Percentiles rank a stretch among this genome's conserved stretches.
Conservation (phyloP, 2,113 vertebrate species). For the Antechinus flavipes region DNA sequence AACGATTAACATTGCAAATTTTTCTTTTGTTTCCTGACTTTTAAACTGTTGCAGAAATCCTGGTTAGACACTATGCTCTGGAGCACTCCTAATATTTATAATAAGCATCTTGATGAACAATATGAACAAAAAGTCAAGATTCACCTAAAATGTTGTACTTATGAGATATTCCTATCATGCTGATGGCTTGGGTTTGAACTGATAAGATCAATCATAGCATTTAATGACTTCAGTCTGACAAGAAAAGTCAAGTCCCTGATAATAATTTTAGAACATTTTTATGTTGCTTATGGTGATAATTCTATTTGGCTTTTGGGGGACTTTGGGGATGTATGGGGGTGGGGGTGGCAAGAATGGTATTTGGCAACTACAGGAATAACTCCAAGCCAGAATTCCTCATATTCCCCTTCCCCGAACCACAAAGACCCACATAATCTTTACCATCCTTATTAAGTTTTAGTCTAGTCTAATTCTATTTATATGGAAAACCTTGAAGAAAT, state of each 20-base stretch:
- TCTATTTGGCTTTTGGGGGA: slow-evolving; percentile 15
- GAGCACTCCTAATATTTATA: neutral
- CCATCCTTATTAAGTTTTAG: neutral
- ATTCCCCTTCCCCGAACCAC: slow-evolving; percentile 15
- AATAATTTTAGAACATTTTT: slow-evolving; percentile 44
- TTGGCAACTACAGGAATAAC: slow-evolving; percentile 50
- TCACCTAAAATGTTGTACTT: neutral
- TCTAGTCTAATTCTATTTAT: neutral
- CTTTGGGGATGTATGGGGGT: neutral
- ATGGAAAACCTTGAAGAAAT: slow-evolving; percentile 33
- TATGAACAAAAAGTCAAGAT: slow-evolving; percentile 17
- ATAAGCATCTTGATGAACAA: slow-evolving; percentile 1
- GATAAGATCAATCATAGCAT: neutral
- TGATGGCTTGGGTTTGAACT: neutral
- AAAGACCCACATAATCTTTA: neutral
- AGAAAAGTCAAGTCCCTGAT: neutral
- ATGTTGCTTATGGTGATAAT: slow-evolving; percentile 31
- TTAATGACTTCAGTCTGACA: neutral
- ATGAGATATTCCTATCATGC: neutral
- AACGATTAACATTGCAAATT: neutral
- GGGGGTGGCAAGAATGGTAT: neutral
- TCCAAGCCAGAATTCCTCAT: slow-evolving; percentile 37
- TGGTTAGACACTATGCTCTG: neutral
- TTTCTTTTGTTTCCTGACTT: slow-evolving; percentile 4
- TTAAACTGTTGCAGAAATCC: slow-evolving; percentile 28